Conservation (phyloP, 2,888 invertebrate species). For the Meloe dianella region DNA sequence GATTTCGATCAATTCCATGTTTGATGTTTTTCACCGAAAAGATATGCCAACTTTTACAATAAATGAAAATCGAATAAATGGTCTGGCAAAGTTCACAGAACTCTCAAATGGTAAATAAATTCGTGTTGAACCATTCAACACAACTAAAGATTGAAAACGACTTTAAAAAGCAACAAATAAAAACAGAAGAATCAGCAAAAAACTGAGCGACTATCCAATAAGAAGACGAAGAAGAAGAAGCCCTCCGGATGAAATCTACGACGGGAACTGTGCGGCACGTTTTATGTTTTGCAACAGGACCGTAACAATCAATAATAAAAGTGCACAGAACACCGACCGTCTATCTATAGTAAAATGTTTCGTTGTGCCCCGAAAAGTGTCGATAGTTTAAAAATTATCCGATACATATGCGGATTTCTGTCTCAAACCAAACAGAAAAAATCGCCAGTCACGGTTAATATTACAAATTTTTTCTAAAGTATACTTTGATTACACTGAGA, state of each 20-base stretch:
- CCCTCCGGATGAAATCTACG: not conserved
- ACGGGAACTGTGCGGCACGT: not conserved
- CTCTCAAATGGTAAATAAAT: not conserved
- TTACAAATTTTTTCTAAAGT: not conserved
- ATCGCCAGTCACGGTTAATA: conserved; percentile 2
- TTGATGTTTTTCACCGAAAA: not conserved
- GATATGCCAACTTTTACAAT: not conserved
- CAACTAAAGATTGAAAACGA: not conserved
- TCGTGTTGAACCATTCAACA: not conserved
- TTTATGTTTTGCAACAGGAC: not conserved
- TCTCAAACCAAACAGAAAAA: not conserved
- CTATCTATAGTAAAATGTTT: too few relatives aligned
- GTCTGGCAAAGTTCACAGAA: conserved; percentile 10
- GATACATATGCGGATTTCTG: too few relatives aligned
- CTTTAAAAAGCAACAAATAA: not conserved
- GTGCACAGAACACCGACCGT: too few relatives aligned
- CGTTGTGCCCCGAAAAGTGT: too few relatives aligned
- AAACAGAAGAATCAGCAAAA: not conserved
- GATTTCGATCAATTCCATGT: not conserved
- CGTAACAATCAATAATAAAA: not conserved
- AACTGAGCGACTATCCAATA: not conserved
- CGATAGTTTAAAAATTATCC: too few relatives aligned
- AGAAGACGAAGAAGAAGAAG: not conserved
- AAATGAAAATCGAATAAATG: not conserved
- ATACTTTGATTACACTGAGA: not conserved